These are phyloP conservation scores for Chitala chitala DNA, from an alignment of 2,113 vertebrate genomes.

Conservation along the genomic window DNA sequence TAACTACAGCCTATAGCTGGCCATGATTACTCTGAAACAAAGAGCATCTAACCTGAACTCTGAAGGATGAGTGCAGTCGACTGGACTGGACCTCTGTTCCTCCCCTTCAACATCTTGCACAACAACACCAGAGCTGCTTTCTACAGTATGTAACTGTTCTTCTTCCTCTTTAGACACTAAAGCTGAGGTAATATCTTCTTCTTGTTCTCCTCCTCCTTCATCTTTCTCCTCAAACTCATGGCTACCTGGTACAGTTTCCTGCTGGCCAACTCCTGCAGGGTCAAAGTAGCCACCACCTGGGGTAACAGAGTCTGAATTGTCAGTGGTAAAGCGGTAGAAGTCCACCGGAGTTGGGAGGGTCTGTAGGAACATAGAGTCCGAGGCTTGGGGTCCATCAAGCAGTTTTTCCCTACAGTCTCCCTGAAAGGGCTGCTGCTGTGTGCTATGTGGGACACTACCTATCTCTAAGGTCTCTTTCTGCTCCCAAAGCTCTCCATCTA, in stretches of 20 bases:
- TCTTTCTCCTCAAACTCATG: conserved; percentile 67
- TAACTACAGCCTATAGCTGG: too few species aligned
- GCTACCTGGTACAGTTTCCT: conserved; percentile 81
- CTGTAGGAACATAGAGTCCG: conserved; percentile 41
- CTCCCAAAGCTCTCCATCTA: conserved; percentile 65
- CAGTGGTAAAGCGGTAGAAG: conserved; percentile 83
- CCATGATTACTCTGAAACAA: too few species aligned
- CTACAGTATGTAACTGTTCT: not conserved
- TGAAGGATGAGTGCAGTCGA: conserved; percentile 72
- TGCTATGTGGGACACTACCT: conserved; percentile 15
- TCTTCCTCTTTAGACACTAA: conserved; percentile 27
- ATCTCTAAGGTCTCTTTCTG: conserved; percentile 19
- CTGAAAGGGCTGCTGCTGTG: conserved; percentile 82
- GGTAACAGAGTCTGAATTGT: conserved; percentile 83
- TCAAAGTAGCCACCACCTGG: conserved; percentile 88
- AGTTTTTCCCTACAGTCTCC: conserved; percentile 66
- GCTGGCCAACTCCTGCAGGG: conserved; percentile 83
- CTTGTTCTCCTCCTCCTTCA: conserved; percentile 48
- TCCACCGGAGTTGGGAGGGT: conserved; percentile 72
- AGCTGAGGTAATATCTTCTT: conserved; percentile 38
- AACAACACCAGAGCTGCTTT: conserved; percentile 43
- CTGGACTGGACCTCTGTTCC: conserved; percentile 69
- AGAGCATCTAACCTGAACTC: conserved; percentile 91
- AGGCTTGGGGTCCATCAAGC: conserved; percentile 62
- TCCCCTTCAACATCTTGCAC: conserved; percentile 32